A percentile compares a stretch with the other conserved stretches of the same genome.
Evolutionary conservation across 2,888 invertebrate species (phyloP).

Genomic region (Brenthis daphne): DNA sequence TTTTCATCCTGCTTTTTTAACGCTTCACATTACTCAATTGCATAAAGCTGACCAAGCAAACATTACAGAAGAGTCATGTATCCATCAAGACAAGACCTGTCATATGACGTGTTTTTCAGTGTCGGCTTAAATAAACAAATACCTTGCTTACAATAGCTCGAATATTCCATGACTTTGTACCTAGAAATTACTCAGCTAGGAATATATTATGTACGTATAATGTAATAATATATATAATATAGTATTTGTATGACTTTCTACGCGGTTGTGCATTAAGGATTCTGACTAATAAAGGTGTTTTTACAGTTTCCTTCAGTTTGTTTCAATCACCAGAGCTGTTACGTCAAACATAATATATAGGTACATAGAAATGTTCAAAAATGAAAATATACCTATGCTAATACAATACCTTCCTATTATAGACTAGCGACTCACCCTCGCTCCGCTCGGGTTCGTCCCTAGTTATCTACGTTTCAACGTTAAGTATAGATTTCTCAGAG

Average conservation of each 20-base stretch:
- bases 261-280: background rate
- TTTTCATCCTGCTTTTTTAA: background rate
- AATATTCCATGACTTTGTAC: conserved; percentile 38
- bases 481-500: too few species aligned
- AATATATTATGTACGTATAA: background rate
- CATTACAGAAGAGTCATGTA: conserved; percentile 49
- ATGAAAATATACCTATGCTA: too few species aligned
- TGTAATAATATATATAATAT: background rate
- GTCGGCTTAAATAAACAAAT: conserved; percentile 55
- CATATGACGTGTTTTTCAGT: conserved; percentile 55
- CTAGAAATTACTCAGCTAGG: background rate
- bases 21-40: conserved; percentile 30
- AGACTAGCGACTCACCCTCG: too few species aligned
- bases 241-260: background rate
- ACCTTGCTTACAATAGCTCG: conserved; percentile 29
- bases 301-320: too few species aligned
- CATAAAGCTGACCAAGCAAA: conserved; percentile 46
- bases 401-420: too few species aligned
- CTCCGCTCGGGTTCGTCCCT: too few species aligned
- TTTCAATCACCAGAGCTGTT: too few species aligned
- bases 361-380: too few species aligned
- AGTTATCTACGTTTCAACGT: too few species aligned
- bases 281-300: too few species aligned
- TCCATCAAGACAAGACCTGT: conserved; percentile 63
- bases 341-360: too few species aligned